These are phyloP conservation scores for Danio kyathit DNA, from an alignment of 2,797 vertebrate genomes.

Conservation along the genomic window DNA sequence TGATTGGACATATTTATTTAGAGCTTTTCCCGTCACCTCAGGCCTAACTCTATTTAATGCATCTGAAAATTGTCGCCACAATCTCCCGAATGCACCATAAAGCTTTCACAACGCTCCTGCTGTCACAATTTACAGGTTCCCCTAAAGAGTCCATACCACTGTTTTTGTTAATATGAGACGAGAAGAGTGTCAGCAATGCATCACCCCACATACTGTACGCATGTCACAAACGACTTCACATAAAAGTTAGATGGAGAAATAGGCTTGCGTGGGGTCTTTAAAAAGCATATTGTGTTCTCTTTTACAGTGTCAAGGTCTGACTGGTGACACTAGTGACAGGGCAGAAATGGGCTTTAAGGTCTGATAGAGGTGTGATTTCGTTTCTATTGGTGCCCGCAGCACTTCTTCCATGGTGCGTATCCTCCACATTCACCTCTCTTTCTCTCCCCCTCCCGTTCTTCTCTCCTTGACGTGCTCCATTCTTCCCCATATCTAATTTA, in stretches of 20 bases:
- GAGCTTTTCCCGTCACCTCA: slow-evolving; percentile 52
- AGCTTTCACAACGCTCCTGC: slow-evolving; percentile 53
- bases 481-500: slow-evolving; percentile 50
- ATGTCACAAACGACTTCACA: slow-evolving; percentile 15
- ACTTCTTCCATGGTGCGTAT: neutral
- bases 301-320: slow-evolving; percentile 29
- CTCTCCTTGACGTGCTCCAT: slow-evolving; percentile 44
- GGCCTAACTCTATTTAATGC: slow-evolving; percentile 3
- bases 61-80: slow-evolving; percentile 46
- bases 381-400: slow-evolving; percentile 16
- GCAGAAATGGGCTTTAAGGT: slow-evolving; percentile 16
- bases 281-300: neutral
- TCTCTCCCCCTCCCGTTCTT: slow-evolving; percentile 37
- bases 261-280: neutral
- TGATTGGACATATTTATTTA: slow-evolving; percentile 50
- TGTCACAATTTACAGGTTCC: slow-evolving; percentile 56
- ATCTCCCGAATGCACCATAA: slow-evolving; percentile 51
- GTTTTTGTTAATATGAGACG: slow-evolving; percentile 11
- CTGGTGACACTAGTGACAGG: slow-evolving; percentile 9
- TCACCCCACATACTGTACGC: neutral
- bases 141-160: slow-evolving; percentile 29
- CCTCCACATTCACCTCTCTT: slow-evolving; percentile 24
- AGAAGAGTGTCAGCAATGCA: neutral
- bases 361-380: slow-evolving; percentile 31
- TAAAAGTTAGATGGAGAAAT: slow-evolving; percentile 27